A percentile compares a stretch with the other conserved stretches of the same genome.
Conservation (phyloP, 2,888 invertebrate genomes). For the Sarcophaga subvicina region DNA sequence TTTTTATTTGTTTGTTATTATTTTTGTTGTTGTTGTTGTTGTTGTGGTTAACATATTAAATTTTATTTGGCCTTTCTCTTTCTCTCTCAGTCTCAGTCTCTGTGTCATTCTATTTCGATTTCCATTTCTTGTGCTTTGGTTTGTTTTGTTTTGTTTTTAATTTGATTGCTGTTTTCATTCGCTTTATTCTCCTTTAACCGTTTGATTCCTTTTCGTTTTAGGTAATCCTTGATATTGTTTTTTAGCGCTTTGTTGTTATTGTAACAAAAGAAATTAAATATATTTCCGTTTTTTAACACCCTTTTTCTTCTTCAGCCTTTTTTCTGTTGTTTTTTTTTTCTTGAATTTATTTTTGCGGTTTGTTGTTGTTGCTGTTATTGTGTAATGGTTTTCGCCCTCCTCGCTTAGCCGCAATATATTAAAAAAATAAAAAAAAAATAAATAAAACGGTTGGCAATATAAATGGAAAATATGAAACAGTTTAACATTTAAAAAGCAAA, state of each 20-base stretch:
- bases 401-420: background rate
- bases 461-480: background rate
- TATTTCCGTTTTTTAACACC: constrained; percentile 48
- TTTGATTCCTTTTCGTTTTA: background rate
- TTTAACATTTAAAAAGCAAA: background rate
- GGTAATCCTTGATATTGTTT: background rate
- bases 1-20: no score
- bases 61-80: background rate
- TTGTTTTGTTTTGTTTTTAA: background rate
- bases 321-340: background rate
- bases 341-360: background rate
- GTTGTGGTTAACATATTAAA: constrained; percentile 12
- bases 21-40: constrained; percentile 17
- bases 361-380: background rate
- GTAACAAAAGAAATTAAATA: constrained; percentile 57
- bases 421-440: background rate
- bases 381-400: background rate
- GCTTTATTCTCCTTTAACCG: background rate
- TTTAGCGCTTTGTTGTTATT: background rate
- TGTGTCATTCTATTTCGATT: background rate
- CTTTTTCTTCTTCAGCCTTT: no score
- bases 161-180: constrained; percentile 18
- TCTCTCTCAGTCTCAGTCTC: background rate
- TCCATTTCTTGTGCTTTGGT: background rate
- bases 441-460: no score